phyloP scores from a whole-genome alignment of 2,888 invertebrate genomes.

The Drosophila pseudotakahashii region DNA sequence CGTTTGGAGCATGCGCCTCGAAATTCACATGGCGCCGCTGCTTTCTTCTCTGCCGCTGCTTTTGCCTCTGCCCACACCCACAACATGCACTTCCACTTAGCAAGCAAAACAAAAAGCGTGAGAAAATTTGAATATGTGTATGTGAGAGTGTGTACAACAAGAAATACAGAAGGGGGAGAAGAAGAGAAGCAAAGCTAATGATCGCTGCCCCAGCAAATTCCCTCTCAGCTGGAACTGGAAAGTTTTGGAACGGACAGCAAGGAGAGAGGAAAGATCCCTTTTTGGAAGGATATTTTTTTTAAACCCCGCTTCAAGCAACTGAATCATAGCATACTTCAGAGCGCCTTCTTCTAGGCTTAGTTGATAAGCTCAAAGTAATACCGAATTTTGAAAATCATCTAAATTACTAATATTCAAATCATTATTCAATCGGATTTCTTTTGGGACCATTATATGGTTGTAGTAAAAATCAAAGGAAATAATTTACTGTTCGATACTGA shows the following conservation, averaged over 20 bases:
- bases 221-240: background rate
- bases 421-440: background rate
- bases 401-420: background rate
- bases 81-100: constrained; percentile 42
- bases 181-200: constrained; percentile 3
- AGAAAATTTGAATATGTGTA: constrained; percentile 2
- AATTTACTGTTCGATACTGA: too few relatives aligned
- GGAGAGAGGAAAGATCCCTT: background rate
- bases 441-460: background rate
- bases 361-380: too few relatives aligned
- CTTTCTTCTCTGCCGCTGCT: constrained; percentile 8
- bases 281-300: background rate
- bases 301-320: background rate
- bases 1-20: constrained; percentile 63
- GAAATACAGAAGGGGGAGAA: background rate
- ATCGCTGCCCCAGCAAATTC: background rate
- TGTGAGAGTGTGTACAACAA: constrained; percentile 12
- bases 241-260: background rate
- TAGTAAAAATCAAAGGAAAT: too few relatives aligned
- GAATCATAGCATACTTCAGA: background rate
- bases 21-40: constrained; percentile 38
- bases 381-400: background rate
- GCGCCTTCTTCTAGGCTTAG: background rate
- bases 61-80: constrained; percentile 30
- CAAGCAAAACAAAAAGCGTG: constrained; percentile 48